Conservation (phyloP, 2,113 vertebrate species). For the Oreochromis niloticus region DNA sequence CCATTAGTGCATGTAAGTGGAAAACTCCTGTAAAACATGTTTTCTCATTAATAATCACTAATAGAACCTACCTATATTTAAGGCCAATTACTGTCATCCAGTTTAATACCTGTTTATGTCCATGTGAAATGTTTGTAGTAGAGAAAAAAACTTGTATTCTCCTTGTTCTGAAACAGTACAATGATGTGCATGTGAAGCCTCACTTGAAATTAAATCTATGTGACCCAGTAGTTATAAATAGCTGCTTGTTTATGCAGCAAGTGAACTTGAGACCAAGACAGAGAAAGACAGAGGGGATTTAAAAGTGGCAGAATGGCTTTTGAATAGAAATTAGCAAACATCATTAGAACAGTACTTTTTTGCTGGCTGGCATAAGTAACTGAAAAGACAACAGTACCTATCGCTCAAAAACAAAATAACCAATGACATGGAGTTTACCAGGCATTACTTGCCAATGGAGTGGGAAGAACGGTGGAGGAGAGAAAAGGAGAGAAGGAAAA, state of each 20-base stretch:
- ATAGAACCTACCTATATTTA: background rate
- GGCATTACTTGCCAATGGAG: conserved; percentile 43
- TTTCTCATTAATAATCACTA: background rate
- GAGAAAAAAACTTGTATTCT: background rate
- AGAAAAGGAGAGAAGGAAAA: conserved; percentile 67
- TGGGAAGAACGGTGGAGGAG: conserved; percentile 71
- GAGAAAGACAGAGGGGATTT: background rate
- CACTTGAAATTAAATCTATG: conserved; percentile 43
- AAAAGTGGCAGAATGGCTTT: background rate
- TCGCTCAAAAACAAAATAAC: background rate
- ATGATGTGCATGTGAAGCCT: background rate
- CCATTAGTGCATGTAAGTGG: background rate
- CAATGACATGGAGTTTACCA: conserved; percentile 52
- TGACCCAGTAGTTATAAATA: conserved; percentile 56
- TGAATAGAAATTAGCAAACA: background rate
- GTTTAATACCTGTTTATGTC: background rate
- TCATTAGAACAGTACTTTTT: background rate
- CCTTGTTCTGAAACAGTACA: background rate
- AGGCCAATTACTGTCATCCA: background rate
- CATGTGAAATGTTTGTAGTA: background rate
- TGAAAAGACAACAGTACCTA: background rate
- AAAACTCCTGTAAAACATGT: background rate
- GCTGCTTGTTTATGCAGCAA: conserved; percentile 41
- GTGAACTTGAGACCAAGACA: background rate
- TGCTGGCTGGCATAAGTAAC: background rate